Conservation (phyloP, 53 echinoderm and acorn worm genomes). For the Stichopus horrens region DNA sequence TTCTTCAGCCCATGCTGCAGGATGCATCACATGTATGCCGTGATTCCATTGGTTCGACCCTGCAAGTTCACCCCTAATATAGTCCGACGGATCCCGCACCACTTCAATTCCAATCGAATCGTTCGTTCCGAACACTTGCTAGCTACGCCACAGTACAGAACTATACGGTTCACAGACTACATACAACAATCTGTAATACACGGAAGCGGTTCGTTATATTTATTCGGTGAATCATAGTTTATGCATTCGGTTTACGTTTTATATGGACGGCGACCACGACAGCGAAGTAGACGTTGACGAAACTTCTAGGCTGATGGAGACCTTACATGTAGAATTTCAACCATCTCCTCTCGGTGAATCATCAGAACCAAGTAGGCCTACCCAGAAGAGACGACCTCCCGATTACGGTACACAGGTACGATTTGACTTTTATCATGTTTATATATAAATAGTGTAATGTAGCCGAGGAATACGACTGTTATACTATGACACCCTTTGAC, state of each 20-base stretch:
- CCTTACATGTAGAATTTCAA: background rate
- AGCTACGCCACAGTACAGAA: too few species aligned
- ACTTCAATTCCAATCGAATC: too few species aligned
- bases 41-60: too few species aligned
- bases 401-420: slow-evolving; percentile 27
- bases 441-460: background rate
- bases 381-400: slow-evolving; percentile 20
- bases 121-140: too few species aligned
- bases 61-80: too few species aligned
- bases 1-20: too few species aligned
- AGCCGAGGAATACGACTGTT: background rate
- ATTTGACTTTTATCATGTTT: background rate
- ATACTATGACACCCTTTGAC: background rate
- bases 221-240: background rate
- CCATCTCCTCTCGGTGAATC: background rate
- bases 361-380: background rate
- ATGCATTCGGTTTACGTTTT: background rate
- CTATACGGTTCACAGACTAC: too few species aligned
- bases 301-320: slow-evolving; percentile 9
- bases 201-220: background rate
- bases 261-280: background rate
- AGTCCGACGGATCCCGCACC: too few species aligned
- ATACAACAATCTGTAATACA: background rate
- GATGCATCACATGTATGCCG: too few species aligned
- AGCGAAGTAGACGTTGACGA: slow-evolving; percentile 21